Conservation (phyloP, 1,140 invertebrate species). For the Ceratosolen fusciceps region DNA sequence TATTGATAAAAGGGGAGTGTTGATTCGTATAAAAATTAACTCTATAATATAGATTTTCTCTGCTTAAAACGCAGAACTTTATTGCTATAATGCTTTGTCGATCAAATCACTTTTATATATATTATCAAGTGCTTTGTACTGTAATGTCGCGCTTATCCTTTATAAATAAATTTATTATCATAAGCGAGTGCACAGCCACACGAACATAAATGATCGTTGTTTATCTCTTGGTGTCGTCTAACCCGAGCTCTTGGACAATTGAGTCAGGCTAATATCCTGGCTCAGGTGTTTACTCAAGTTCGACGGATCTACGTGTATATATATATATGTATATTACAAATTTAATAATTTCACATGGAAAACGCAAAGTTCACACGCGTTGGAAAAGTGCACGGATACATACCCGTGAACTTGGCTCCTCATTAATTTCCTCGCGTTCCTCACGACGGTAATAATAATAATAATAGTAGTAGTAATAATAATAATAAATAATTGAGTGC, state of each 20-base stretch:
- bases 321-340: constrained; percentile 28
- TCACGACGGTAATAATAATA: no score
- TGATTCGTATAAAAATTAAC: constrained; percentile 43
- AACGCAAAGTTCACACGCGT: no score
- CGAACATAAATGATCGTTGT: neutral
- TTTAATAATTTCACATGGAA: neutral
- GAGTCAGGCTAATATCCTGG: neutral
- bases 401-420: neutral
- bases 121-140: constrained; percentile 46
- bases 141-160: constrained; percentile 26
- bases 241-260: constrained; percentile 5
- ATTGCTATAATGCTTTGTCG: constrained; percentile 49
- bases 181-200: constrained; percentile 7
- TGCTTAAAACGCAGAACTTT: constrained; percentile 55
- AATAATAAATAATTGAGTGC: no score
- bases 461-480: no score
- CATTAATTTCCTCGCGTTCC: no score
- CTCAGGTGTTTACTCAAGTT: no score
- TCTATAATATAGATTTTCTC: constrained; percentile 48
- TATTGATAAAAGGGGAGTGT: constrained; percentile 30
- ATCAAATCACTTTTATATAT: constrained; percentile 46
- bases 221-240: constrained; percentile 16
- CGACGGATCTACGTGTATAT: no score
- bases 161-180: constrained; percentile 43
- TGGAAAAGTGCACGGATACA: no score